Base-by-base conservation (phyloP, 2,113 vertebrate species). In the Crotalus tigris region DNA sequence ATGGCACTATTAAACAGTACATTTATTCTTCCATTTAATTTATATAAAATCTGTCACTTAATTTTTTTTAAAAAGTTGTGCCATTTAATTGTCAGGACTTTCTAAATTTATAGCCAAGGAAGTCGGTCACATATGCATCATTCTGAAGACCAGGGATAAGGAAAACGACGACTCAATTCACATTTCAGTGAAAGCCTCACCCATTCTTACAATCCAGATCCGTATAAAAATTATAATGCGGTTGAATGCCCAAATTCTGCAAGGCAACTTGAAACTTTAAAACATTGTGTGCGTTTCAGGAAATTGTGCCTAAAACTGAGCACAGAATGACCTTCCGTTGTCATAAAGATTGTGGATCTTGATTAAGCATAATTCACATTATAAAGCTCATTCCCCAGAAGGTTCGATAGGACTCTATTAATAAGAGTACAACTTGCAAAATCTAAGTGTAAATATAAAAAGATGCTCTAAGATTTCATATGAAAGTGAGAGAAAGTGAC, bases 391-490 rank as follows among this genome's bases (percentile, higher is more conserved):
- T 44, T 58, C 87, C n/a, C 0, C 49, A 94, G 91, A 85, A 96
- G 39, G 69, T 90, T 96, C 90, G 95, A 97, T 75, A 46, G 90
- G 93, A 96, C 96, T 94, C 93, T 95, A 93, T 91, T 96, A 95
- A 89, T 93, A 90, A 93, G 90, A 91, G 90, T 93, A 23, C 92
- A 96, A 96, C 96, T 95, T 96, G 93, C 58, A 92, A 69, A 55
- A 4, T 0, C 89, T 94, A 54, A 15, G 88, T 93, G 69, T 87
- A 89, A 44, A 95, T 55, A 89, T 59, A 21, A n/a, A 92, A 87
- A 95, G 64, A 94, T 94, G 64, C 93, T 95, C 92, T 88, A 91
- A 95, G 75, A 93, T 89, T 85, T 95, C 94, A 94, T 87, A 95
- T 92, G 94, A 95, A 69, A 19, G 87, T 94, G 94, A 89, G 58